Evolutionary conservation across 2,113 vertebrate species (phyloP).

Genomic region (Apodemus speciosus): DNA sequence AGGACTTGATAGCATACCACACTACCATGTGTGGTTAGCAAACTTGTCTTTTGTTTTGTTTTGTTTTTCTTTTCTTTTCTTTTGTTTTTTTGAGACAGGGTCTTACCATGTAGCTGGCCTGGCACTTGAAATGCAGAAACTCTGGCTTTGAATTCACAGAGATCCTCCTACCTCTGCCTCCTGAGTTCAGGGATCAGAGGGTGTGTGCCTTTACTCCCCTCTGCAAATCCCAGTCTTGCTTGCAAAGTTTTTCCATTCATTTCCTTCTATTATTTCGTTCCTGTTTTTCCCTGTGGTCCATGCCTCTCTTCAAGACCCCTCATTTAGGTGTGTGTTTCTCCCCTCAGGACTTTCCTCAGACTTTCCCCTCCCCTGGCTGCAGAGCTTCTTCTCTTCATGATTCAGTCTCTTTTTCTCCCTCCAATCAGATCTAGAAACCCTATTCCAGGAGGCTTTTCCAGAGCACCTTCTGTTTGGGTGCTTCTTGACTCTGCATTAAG

Average conservation of each 20-base stretch:
- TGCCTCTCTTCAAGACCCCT: neutral
- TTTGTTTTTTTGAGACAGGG: neutral
- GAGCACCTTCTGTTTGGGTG: neutral
- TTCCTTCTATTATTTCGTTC: neutral
- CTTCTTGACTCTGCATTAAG: neutral
- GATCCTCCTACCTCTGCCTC: neutral
- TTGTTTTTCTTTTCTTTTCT: neutral
- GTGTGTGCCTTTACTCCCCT: too few relatives aligned
- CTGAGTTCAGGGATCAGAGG: neutral
- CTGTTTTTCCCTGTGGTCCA: neutral
- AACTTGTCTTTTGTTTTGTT: neutral
- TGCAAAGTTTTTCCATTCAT: neutral
- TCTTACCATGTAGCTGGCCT: neutral
- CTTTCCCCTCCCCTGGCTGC: neutral
- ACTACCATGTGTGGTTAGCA: neutral
- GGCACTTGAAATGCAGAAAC: neutral
- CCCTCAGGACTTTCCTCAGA: neutral
- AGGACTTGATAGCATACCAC: neutral
- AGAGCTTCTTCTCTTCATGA: neutral
- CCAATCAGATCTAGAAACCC: neutral
- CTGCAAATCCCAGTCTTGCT: neutral
- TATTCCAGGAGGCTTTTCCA: neutral
- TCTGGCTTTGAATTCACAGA: neutral
- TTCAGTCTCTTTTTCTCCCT: neutral
- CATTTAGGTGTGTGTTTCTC: neutral